Evolutionary conservation across 1,140 invertebrate species (phyloP), one percentile per base, ranked within the genome.

Genomic region (Brachystomella parvula): DNA sequence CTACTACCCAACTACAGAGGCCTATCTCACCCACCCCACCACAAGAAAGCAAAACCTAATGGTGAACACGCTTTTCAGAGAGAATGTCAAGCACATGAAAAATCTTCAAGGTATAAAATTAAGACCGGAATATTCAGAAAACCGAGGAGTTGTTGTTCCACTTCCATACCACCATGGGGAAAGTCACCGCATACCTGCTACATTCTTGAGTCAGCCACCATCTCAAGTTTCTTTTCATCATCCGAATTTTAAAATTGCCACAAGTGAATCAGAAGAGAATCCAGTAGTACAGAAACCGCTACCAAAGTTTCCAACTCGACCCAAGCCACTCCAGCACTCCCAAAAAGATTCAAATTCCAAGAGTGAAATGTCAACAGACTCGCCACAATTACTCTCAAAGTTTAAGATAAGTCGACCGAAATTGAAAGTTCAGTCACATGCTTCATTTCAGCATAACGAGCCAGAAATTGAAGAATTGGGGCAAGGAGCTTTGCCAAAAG

Each of bases 1-100:
- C 60, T n/a, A 39, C 32, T 60, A 60, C 29, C 58, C 58, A 31
- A 60, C 58, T 9, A 60, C 58, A 31, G 58, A 60, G 31, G 12
- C 32, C 6, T 60, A 60, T 60, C 58, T 12, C 15, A 44, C n/a
- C 9, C 3, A 35, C 31, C 2, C 12, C n/a, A 31, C 35, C 2
- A 28, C 3, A 3, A 58, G 29, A 28, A 19, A 35, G 24, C 30
- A 62, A 19, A 61, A 65, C 35, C 19, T 69, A 19, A 67, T 64
- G 26, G 39, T 64, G 26, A 66, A 65, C 35, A 67, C 69, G 29
- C 47, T 67, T 28, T 70, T 67, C 49, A 39, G 69, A 21, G 65
- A 70, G 15, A 67, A 64, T 59, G 39, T 62, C 12, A 61, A 61
- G 33, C 59, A 67, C 39, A 56, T 67, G 12, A 70, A 64, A 39